phyloP scores from a whole-genome alignment of 2,113 vertebrate species.

The Mesocricetus auratus region DNA sequence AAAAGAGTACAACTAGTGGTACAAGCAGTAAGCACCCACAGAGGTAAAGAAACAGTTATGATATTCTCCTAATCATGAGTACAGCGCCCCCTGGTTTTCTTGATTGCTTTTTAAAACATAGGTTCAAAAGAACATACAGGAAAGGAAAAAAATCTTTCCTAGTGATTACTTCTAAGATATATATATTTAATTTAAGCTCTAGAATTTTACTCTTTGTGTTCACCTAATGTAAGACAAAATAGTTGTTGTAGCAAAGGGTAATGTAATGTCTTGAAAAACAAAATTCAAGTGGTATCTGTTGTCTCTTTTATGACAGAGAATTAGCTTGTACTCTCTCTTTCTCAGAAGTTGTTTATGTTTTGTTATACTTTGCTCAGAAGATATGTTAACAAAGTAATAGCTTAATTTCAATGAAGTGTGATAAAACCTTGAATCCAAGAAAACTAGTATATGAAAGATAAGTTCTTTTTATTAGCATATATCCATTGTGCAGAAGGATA shows the following conservation, averaged over 20 bases:
- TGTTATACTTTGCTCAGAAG: not conserved
- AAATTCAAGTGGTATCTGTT: not conserved
- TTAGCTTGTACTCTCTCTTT: slow-evolving; percentile 16
- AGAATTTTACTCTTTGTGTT: not conserved
- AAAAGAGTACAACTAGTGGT: slow-evolving; percentile 45
- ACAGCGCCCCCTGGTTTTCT: not conserved
- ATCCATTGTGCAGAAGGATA: not conserved
- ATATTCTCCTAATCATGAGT: not conserved
- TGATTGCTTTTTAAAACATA: slow-evolving; percentile 61
- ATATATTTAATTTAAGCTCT: not conserved
- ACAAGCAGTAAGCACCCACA: not conserved
- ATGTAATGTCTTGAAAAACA: not conserved
- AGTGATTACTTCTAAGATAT: not conserved
- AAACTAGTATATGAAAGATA: not conserved
- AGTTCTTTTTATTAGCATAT: not conserved
- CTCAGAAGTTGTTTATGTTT: not conserved
- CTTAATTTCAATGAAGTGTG: not conserved
- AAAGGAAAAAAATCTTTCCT: not conserved
- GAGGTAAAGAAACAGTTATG: not conserved
- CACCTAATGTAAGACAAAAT: not conserved
- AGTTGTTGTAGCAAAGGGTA: not conserved
- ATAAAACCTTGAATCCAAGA: not conserved
- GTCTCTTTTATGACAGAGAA: not conserved
- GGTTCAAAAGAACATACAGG: not conserved
- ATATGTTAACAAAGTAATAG: not conserved